These are phyloP conservation scores for Lithosia quadra DNA, from an alignment of 2,888 invertebrate species.

Conservation along the genomic window DNA sequence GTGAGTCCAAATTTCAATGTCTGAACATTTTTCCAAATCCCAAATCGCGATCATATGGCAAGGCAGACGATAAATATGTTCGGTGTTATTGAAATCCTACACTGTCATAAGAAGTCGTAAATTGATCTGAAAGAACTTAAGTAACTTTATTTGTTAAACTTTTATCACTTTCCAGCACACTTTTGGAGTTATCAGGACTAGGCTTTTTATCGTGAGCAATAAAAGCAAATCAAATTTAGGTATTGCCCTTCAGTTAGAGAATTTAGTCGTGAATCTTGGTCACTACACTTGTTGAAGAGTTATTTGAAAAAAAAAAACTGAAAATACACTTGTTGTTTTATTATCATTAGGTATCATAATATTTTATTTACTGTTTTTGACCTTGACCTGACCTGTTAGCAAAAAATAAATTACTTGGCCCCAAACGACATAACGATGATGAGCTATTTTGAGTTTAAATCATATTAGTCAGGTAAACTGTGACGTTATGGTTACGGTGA, in stretches of 20 bases:
- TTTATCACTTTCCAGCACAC: conserved; percentile 56
- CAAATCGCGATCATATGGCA: conserved; percentile 80
- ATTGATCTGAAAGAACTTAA: conserved; percentile 71
- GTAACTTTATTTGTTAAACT: conserved; percentile 69
- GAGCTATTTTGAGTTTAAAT: too few species aligned
- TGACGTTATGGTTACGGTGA: too few species aligned
- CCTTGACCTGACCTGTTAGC: too few species aligned
- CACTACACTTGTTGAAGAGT: too few species aligned
- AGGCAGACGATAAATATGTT: conserved; percentile 80
- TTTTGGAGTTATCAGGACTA: conserved; percentile 31
- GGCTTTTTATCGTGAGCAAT: conserved; percentile 16
- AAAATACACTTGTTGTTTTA: too few species aligned
- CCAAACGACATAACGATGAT: too few species aligned
- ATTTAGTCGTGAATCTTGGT: neutral
- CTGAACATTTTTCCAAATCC: conserved; percentile 74
- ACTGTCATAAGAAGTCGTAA: conserved; percentile 78
- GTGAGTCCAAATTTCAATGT: conserved; percentile 61
- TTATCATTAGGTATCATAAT: too few species aligned
- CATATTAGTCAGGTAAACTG: too few species aligned
- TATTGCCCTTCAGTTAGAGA: neutral
- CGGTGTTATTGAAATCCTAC: conserved; percentile 81
- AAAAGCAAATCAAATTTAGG: conserved; percentile 10
- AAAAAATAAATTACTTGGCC: too few species aligned
- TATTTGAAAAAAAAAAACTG: too few species aligned
- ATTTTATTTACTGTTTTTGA: too few species aligned